A percentile compares a stretch with the other conserved stretches of the same genome.
These are phyloP conservation scores for Pyrochroa serraticornis DNA, from an alignment of 2,888 invertebrate genomes.

Conservation along the genomic window DNA sequence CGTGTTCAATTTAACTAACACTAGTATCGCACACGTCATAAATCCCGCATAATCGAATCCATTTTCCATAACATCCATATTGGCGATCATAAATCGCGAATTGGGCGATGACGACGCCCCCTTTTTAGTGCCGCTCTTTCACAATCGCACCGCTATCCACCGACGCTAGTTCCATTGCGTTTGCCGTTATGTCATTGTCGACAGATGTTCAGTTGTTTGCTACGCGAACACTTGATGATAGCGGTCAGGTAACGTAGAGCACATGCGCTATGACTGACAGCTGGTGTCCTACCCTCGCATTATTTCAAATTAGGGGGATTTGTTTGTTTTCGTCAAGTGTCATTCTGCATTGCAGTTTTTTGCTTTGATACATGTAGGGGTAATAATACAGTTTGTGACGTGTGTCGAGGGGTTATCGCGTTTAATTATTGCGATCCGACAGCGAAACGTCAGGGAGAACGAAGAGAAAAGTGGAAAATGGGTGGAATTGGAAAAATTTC, in stretches of 20 bases:
- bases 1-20: conserved; percentile 44
- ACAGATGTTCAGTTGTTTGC: conserved; percentile 40
- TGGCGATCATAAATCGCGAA: conserved; percentile 36
- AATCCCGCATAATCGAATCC: conserved; percentile 42
- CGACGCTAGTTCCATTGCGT: conserved; percentile 11
- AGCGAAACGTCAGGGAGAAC: background rate
- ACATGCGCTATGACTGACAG: conserved; percentile 31
- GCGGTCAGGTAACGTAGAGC: conserved; percentile 38
- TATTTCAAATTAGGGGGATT: conserved; percentile 25
- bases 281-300: conserved; percentile 26
- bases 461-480: conserved; percentile 1
- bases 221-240: conserved; percentile 36
- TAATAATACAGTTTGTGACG: conserved; percentile 1
- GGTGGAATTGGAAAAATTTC: background rate
- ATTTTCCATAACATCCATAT: conserved; percentile 33
- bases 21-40: conserved; percentile 43
- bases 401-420: background rate
- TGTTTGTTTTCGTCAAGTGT: conserved; percentile 33
- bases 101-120: conserved; percentile 30
- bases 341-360: conserved; percentile 11
- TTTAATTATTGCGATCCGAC: conserved; percentile 17
- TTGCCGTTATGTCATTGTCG: conserved; percentile 26
- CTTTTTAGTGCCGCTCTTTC: conserved; percentile 24
- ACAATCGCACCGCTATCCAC: conserved; percentile 20
- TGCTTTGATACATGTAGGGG: conserved; percentile 5